Evolutionary conservation across 1,140 invertebrate species (phyloP).

Genomic region (Aphaenogaster rudis): DNA sequence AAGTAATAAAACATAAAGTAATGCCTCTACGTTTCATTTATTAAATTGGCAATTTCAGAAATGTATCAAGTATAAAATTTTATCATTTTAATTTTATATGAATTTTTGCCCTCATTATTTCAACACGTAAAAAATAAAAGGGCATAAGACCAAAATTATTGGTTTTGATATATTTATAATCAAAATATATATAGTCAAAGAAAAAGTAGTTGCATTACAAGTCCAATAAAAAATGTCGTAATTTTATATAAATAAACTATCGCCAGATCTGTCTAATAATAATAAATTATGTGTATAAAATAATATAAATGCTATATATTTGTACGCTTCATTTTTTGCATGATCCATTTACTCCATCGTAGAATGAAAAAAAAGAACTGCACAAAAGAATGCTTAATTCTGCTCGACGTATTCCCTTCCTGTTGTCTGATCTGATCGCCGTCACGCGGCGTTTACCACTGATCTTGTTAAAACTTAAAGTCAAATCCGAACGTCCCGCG

Average conservation of each 20-base stretch:
- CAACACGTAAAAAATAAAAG: neutral
- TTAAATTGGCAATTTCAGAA: neutral
- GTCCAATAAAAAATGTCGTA: constrained; percentile 2
- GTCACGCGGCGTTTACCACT: constrained; percentile 65
- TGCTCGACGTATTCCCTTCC: constrained; percentile 3
- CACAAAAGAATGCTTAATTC: constrained; percentile 17
- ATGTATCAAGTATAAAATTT: neutral
- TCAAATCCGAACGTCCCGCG: constrained; percentile 35
- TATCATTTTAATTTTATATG: neutral
- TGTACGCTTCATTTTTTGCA: neutral
- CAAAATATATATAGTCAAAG: neutral
- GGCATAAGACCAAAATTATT: neutral
- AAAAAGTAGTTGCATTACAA: neutral
- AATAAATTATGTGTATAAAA: constrained; percentile 12
- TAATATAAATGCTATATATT: neutral
- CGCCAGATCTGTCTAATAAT: neutral
- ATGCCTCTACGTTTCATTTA: neutral
- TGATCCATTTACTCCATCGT: neutral
- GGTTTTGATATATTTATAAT: neutral
- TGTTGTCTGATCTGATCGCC: constrained; percentile 17
- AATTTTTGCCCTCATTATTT: neutral
- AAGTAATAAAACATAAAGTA: neutral
- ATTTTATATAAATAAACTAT: constrained; percentile 6
- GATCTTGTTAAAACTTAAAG: constrained; percentile 75
- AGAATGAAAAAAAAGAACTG: constrained; percentile 5